Base-by-base conservation (phyloP, 2,797 vertebrate genomes). In the Parauchenoglanis ngamensis region DNA sequence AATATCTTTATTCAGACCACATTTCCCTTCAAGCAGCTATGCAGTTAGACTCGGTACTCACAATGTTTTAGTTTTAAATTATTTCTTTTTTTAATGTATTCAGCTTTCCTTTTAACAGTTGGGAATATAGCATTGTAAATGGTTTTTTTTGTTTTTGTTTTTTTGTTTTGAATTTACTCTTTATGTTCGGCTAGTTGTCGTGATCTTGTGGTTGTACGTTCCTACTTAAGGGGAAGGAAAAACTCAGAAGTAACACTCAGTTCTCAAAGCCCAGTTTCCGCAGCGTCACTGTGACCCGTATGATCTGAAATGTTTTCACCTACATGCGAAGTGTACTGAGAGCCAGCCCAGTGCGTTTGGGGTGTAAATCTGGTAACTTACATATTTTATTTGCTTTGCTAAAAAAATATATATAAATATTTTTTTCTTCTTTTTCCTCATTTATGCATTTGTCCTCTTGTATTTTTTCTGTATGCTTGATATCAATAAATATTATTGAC, bases 401-500 rank as follows among this genome's bases (percentile, higher is more conserved):
- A 7, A 76, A 77, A 78, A 72, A 76, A 63, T 94, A 28, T 77
- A 85, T 72, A 87, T 83, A 61, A 19, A 79, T 49, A 87, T 76
- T 87, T 96, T 96, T 95, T 95, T 96, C 96, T 40, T 97, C 0
- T 35, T 59, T 79, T 79, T 35, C 35, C 35, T 96, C 96, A 94
- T 97, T 94, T 94, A 94, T 94, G 96, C 93, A 95, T 96, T 97
- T 98, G 96, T 96, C 97, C 93, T 97, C 94, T 93, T 91, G 95
- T 96, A 96, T 95, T 95, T 95, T 96, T 97, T 97, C 96, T 98
- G 96, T 98, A 97, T 96, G 97, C 95, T 84, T 96, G 96, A 96
- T 97, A 95, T 96, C 97, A 98, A 98, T 98, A 92, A 91, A 87
- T 92, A 96, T 56, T 82, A 52, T 81, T 54, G 23, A 19, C 81